Evolutionary conservation across 64 coral and sea anemone species (phyloP).

Genomic region (Actinia tenebrosa): DNA sequence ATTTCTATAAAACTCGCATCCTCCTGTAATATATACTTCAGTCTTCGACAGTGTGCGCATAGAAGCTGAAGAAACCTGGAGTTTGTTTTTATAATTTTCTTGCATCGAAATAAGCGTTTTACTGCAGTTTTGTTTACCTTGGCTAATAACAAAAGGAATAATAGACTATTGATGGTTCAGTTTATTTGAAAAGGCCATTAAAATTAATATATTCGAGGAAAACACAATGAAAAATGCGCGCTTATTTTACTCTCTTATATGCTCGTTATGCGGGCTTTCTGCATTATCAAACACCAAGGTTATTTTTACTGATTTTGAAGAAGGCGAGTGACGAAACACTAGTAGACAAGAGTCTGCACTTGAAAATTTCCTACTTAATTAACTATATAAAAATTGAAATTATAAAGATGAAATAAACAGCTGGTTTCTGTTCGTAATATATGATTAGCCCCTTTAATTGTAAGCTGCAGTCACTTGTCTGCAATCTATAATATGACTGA

Average conservation of each 20-base stretch:
- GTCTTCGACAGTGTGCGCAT: background rate
- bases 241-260: background rate
- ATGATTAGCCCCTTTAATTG: too few species aligned
- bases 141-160: background rate
- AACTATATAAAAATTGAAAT: too few species aligned
- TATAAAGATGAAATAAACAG: too few species aligned
- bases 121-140: background rate
- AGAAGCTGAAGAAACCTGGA: background rate
- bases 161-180: slow-evolving; percentile 2
- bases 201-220: slow-evolving; percentile 5
- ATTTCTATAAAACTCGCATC: background rate
- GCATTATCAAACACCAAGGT: too few species aligned
- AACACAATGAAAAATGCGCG: slow-evolving; percentile 1
- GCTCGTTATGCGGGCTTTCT: too few species aligned
- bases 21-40: background rate
- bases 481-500: too few species aligned
- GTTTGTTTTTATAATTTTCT: background rate
- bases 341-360: too few species aligned
- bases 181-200: background rate
- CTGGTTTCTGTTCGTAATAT: too few species aligned
- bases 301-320: too few species aligned
- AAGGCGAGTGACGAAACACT: too few species aligned
- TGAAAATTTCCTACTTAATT: too few species aligned
- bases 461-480: too few species aligned
- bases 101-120: background rate